phyloP scores from a whole-genome alignment of 2,888 invertebrate genomes.

The Apodemia zela region DNA sequence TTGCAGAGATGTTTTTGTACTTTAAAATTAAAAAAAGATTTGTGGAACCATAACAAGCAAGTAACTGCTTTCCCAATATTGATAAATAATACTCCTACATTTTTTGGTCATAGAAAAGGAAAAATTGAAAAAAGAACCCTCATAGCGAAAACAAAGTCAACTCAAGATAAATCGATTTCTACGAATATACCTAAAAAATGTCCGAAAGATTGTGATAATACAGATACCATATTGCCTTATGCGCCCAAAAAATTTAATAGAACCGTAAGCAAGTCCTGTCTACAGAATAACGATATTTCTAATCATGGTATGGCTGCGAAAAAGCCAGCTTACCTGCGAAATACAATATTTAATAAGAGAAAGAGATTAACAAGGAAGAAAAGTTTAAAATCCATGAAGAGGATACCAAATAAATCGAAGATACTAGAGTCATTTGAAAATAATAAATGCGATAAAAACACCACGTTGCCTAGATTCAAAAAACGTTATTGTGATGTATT shows the following conservation, averaged over 20 bases:
- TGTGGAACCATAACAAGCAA: conserved; percentile 18
- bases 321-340: not conserved
- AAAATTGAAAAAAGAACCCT: not conserved
- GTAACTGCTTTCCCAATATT: not conserved
- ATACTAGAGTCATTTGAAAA: not conserved
- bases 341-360: not conserved
- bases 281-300: conserved; percentile 26
- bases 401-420: not conserved
- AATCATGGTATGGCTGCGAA: not conserved
- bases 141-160: conserved; percentile 20
- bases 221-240: conserved; percentile 41
- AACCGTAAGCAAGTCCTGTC: conserved; percentile 35
- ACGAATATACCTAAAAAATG: conserved; percentile 26
- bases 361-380: conserved; percentile 31
- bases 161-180: conserved; percentile 23
- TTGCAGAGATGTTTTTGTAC: conserved; percentile 48
- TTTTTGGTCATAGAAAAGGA: conserved; percentile 31
- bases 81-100: conserved; percentile 24
- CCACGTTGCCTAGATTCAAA: not conserved
- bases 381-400: conserved; percentile 26
- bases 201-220: conserved; percentile 18
- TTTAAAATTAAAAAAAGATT: conserved; percentile 34
- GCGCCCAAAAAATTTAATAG: conserved; percentile 41
- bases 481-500: not conserved
- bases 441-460: not conserved